phyloP scores from a whole-genome alignment of 2,888 invertebrate species.

The Macaria notata region DNA sequence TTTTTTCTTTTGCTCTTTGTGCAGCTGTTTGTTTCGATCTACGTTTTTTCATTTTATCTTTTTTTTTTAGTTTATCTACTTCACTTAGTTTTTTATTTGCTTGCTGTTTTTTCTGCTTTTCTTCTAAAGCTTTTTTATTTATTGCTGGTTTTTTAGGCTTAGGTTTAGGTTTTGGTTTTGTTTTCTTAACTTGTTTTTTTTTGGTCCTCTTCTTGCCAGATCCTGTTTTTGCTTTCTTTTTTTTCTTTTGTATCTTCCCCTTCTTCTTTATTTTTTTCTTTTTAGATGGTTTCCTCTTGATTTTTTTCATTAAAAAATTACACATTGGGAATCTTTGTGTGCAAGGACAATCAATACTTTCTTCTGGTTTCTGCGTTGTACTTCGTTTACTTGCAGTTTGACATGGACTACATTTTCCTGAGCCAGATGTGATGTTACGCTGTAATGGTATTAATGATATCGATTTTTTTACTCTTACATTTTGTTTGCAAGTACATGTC shows the following conservation, averaged over 20 bases:
- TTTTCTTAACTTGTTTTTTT: background rate
- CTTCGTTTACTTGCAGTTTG: too few species aligned
- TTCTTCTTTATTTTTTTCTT: background rate
- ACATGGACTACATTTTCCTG: too few species aligned
- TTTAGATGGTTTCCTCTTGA: background rate
- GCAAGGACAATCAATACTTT: background rate
- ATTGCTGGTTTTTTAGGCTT: background rate
- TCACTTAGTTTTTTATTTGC: background rate
- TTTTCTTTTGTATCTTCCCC: slow-evolving; percentile 3
- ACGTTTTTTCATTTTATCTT: background rate
- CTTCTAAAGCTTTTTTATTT: background rate
- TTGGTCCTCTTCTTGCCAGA: background rate
- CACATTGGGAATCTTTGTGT: background rate
- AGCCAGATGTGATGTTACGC: background rate
- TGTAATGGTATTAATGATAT: background rate
- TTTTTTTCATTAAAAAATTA: background rate
- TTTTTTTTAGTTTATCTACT: background rate
- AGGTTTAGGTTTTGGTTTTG: background rate
- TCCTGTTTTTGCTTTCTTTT: background rate
- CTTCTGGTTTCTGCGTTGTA: too few species aligned
- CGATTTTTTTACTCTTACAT: too few species aligned
- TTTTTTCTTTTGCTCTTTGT: background rate
- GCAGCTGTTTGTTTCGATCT: background rate
- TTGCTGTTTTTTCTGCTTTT: background rate
- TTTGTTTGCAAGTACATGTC: too few species aligned